These are phyloP conservation scores for Drosophila greeni DNA, from an alignment of 2,888 invertebrate genomes.

Conservation along the genomic window DNA sequence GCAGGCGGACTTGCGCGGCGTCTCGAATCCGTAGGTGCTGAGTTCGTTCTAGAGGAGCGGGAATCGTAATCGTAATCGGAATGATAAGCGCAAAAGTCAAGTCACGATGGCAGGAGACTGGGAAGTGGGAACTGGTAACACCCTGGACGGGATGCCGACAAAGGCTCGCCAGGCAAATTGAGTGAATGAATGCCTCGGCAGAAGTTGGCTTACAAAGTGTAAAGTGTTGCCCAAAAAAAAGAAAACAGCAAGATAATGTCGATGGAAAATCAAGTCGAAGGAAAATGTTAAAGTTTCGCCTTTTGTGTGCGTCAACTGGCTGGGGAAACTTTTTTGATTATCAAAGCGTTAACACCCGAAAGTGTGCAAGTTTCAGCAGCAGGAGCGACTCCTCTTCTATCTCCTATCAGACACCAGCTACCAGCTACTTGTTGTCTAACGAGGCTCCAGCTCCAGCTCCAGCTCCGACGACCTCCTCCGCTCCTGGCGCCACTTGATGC, in stretches of 20 bases:
- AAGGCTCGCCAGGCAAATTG: slow-evolving; percentile 65
- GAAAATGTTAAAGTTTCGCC: slow-evolving; percentile 62
- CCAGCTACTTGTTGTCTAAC: slow-evolving; percentile 67
- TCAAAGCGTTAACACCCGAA: slow-evolving; percentile 72
- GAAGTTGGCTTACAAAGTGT: slow-evolving; percentile 35
- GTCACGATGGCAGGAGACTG: slow-evolving; percentile 43
- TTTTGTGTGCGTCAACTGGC: slow-evolving; percentile 70
- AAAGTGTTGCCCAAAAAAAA: slow-evolving; percentile 55
- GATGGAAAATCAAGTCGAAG: slow-evolving; percentile 34
- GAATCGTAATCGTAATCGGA: slow-evolving; percentile 41
- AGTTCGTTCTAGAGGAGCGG: slow-evolving; percentile 87
- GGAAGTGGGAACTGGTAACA: slow-evolving; percentile 28
- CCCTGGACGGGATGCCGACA: slow-evolving; percentile 41
- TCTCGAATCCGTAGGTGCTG: slow-evolving; percentile 97
- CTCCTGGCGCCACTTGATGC: slow-evolving; percentile 52
- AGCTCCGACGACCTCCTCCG: slow-evolving; percentile 31
- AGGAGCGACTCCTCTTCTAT: slow-evolving; percentile 29
- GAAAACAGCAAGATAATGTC: slow-evolving; percentile 6
- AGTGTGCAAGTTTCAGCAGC: slow-evolving; percentile 64
- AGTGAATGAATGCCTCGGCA: slow-evolving; percentile 66
- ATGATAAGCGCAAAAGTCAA: slow-evolving; percentile 63
- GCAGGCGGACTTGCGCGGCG: slow-evolving; percentile 93
- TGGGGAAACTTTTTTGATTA: slow-evolving; percentile 69
- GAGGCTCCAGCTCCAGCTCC: slow-evolving; percentile 40
- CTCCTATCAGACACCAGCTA: slow-evolving; percentile 33